These are phyloP conservation scores for Drosophila quadrilineata DNA, from an alignment of 1,140 invertebrate species.

Conservation along the genomic window DNA sequence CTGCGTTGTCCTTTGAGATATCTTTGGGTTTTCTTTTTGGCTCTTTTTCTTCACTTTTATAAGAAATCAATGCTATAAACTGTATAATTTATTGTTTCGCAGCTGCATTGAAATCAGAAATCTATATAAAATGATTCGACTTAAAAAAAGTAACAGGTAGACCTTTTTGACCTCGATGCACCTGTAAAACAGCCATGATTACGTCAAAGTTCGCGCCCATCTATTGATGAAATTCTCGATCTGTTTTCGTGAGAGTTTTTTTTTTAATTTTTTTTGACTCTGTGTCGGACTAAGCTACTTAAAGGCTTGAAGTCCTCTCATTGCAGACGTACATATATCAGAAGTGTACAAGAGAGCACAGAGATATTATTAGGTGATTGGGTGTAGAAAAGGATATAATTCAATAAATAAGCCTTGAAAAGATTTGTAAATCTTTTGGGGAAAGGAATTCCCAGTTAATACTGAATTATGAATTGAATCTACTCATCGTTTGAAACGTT, in stretches of 20 bases:
- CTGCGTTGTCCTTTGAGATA: conserved; percentile 37
- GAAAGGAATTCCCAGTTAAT: no score
- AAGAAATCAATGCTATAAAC: conserved; percentile 63
- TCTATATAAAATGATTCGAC: conserved; percentile 33
- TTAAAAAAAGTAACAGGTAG: conserved; percentile 43
- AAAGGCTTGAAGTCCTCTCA: conserved; percentile 32
- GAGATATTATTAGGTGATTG: neutral
- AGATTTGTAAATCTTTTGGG: no score
- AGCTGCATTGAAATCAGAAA: conserved; percentile 51
- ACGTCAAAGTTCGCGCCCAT: conserved; percentile 47
- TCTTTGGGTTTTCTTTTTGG: neutral
- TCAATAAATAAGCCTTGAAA: no score
- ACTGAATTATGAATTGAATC: no score
- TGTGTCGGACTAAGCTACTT: conserved; percentile 47
- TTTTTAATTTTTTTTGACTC: conserved; percentile 34
- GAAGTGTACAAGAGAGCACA: neutral
- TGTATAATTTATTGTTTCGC: conserved; percentile 63
- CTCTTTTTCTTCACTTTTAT: conserved; percentile 37
- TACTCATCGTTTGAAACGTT: no score
- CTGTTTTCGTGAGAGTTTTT: conserved; percentile 23
- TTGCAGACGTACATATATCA: conserved; percentile 2
- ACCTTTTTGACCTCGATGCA: conserved; percentile 26
- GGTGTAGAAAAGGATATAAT: neutral
- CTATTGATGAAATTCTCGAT: conserved; percentile 23
- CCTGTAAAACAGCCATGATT: conserved; percentile 51